These are phyloP conservation scores for Acheta domesticus DNA, from an alignment of 2,888 invertebrate genomes.

Conservation along the genomic window DNA sequence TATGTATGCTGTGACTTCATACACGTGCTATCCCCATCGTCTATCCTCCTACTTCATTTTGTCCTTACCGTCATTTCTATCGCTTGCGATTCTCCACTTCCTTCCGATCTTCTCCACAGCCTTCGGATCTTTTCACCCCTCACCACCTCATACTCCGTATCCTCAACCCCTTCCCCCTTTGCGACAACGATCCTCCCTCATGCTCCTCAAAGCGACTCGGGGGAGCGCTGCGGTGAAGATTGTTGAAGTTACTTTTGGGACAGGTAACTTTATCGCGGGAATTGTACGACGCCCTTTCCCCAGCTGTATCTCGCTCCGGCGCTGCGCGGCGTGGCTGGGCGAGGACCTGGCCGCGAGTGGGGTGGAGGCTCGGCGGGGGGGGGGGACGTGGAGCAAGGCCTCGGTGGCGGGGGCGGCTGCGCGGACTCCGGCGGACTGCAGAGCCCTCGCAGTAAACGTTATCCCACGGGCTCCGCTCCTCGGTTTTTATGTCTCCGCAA, in stretches of 20 bases:
- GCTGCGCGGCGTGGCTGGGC: background rate
- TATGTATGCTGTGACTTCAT: too few species aligned
- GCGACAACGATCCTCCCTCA: background rate
- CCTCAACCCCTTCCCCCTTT: background rate
- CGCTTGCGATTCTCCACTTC: background rate
- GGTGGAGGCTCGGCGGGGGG: too few species aligned
- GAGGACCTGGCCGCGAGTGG: too few species aligned
- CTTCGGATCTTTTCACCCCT: background rate
- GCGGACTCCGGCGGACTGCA: background rate
- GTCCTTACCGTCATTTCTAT: background rate
- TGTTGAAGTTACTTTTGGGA: background rate
- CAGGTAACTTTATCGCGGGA: background rate
- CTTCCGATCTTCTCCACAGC: background rate
- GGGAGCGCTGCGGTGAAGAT: background rate
- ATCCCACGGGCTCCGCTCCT: constrained; percentile 18
- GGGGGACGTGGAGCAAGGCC: too few species aligned
- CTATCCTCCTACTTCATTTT: background rate
- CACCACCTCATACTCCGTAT: background rate
- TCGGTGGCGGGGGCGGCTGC: background rate
- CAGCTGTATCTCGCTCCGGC: background rate
- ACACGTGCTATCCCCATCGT: background rate
- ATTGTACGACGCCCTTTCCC: background rate
- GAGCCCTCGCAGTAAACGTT: constrained; percentile 18
- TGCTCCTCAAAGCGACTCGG: background rate
- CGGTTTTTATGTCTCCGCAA: constrained; percentile 18